Base-by-base conservation (phyloP, 2,113 vertebrate species). In the Brachypodius melanocephalos region DNA sequence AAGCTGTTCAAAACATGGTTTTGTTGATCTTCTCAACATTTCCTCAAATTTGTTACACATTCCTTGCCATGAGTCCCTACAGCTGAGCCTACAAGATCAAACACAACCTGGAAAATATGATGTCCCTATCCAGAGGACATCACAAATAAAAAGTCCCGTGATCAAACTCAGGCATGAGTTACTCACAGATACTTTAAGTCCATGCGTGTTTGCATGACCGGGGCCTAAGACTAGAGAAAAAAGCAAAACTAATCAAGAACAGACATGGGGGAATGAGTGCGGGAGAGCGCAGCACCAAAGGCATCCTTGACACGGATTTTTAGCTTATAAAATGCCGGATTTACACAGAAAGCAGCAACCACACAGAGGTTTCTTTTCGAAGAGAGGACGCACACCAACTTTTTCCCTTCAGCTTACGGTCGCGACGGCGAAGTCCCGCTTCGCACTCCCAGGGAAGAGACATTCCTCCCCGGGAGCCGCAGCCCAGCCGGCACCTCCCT, bases 221-320 rank as follows among this genome's bases (percentile, higher is more conserved):
- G 26, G 31, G 28, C 20, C 29, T 22, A 20, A 49, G 62, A 40
- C 28, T 3, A 31, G 45, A 48, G 25, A 67, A 68, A 88, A 92
- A 92, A 26, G 15, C 31, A 81, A 75, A 89, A 57, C 31, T 71
- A 74, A 77, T 26, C 43, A 59, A 34, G 43, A 43, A 14, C 46
- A 80, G 42, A 31, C 54, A 12, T 0, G 18, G 7, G 9, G 5
- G 1, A 32, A 63, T 20, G 31, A 0, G 0, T 4, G 13, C 29
- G 36, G 59, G 43, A 65, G 26, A 36, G 8, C 0, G 10, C 67
- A 59, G 31, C 49, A 54, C 29, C 84, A 20, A 58, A 79, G 10
- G 34, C 40, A 63, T 28, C 67, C 7, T 17, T 3, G 46, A 13
- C n/a, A 18, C 3, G 17, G 34, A 7, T 3, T 34, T 84, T 66